phyloP scores from a whole-genome alignment of 2,888 invertebrate species.

The Colletes collaris region DNA sequence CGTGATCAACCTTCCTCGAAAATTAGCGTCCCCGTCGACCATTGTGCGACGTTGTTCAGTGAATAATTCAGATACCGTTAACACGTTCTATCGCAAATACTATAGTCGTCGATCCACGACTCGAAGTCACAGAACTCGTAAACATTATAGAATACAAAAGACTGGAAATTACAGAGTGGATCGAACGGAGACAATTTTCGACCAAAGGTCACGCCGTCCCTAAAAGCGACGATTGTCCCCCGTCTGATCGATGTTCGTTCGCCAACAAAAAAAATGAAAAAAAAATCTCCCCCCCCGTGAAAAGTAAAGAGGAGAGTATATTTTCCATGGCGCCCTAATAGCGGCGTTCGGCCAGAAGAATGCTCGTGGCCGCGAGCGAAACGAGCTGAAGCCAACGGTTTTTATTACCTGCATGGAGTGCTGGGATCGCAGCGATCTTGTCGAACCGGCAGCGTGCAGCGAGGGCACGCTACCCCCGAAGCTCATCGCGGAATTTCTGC shows the following conservation, averaged over 20 bases:
- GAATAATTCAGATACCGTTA: background rate
- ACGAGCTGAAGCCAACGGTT: slow-evolving; percentile 2
- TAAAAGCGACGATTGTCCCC: background rate
- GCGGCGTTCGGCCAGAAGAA: background rate
- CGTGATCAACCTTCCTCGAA: slow-evolving; percentile 23
- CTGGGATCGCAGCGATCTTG: slow-evolving; percentile 79
- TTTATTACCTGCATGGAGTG: slow-evolving; percentile 78
- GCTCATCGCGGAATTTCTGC: slow-evolving; percentile 80
- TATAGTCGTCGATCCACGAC: too few species aligned
- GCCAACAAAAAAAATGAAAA: too few species aligned
- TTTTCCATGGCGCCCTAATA: background rate
- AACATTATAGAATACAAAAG: too few species aligned
- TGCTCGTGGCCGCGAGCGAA: background rate
- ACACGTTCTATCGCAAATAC: background rate
- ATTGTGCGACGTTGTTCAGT: slow-evolving; percentile 3
- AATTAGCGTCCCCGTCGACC: slow-evolving; percentile 25
- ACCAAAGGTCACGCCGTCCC: too few species aligned
- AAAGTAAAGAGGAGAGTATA: background rate
- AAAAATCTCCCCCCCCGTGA: too few species aligned
- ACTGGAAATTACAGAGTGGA: too few species aligned
- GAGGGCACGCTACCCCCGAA: slow-evolving; percentile 81
- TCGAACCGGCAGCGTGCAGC: slow-evolving; percentile 79
- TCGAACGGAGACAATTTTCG: too few species aligned
- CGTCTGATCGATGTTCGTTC: slow-evolving; percentile 5
- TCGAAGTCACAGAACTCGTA: too few species aligned